Base-by-base conservation (phyloP, 2,113 vertebrate genomes). In the Butastur rufipennis region DNA sequence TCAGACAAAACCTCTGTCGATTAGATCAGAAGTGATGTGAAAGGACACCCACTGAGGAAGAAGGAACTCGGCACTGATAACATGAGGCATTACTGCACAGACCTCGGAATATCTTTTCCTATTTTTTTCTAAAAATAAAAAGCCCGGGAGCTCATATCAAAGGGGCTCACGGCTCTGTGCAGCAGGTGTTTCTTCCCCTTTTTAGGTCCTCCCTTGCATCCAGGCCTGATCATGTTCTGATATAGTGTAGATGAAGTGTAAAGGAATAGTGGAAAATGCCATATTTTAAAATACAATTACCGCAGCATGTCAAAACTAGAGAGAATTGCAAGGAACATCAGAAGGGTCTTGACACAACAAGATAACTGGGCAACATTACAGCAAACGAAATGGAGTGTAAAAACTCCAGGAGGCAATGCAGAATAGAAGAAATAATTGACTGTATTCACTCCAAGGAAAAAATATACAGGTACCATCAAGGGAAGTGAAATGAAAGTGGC, bases 1-100 rank as follows among this genome's bases (percentile, higher is more conserved):
- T 91, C 77, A 91, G 86, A 95, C 83, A 92, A 93, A 96, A 86
- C 55, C 88, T 93, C 72, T 59, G 82, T 71, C 2, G 4, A 84
- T 94, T 96, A 88, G 52, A 91, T 97, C 86, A 85, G 81, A 89
- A 96, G 71, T 92, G 82, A 96, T 92, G 92, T 86, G 94, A 94
- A 89, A 95, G 94, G 81, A 97, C 83, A 91, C 86, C 88, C 93
- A 89, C 62, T 0, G 56, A 87, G 77, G 93, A 89, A 89, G 89
- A 92, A 88, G 88, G 77, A 95, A 92, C 78, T 81, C 9, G 0
- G 62, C 45, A 85, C 50, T 85, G 86, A 87, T 89, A 96, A 81
- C 2, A 0, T 45, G 55, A 81, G 70, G 42, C 70, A 89, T 48
- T 81, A 79, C 78, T 3, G 13, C 56, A 61, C 1, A 16, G 68